phyloP scores from a whole-genome alignment of 2,113 vertebrate genomes.

The Mandrillus leucophaeus region DNA sequence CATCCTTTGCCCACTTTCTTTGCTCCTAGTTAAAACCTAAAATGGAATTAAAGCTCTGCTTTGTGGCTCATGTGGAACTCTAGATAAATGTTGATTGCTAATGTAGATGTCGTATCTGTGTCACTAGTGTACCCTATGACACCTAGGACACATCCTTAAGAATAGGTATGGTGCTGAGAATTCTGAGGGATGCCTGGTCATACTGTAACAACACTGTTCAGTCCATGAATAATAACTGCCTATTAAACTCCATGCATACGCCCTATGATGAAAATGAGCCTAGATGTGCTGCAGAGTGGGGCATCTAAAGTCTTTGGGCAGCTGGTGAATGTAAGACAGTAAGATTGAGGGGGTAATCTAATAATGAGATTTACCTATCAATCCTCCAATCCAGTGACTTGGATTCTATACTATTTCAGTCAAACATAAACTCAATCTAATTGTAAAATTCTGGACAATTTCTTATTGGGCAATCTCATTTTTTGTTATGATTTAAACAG shows the following conservation, averaged over 20 bases:
- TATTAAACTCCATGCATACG: conserved; percentile 41
- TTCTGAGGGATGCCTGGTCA: conserved; percentile 60
- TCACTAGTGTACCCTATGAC: neutral
- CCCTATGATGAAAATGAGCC: conserved; percentile 43
- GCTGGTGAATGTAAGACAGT: conserved; percentile 47
- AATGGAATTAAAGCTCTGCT: conserved; percentile 70
- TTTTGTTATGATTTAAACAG: neutral
- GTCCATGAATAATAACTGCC: conserved; percentile 44
- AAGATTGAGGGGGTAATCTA: conserved; percentile 49
- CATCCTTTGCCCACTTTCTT: conserved; percentile 48
- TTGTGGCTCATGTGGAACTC: conserved; percentile 68
- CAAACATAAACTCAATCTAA: conserved; percentile 54
- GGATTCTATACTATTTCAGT: conserved; percentile 63
- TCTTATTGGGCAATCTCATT: conserved; percentile 21
- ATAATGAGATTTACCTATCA: conserved; percentile 53
- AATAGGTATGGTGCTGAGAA: conserved; percentile 33
- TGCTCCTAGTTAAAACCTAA: conserved; percentile 60
- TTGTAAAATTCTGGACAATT: conserved; percentile 64
- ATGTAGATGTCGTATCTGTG: conserved; percentile 25
- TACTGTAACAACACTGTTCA: conserved; percentile 16
- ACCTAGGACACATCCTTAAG: conserved; percentile 56
- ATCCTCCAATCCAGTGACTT: conserved; percentile 27
- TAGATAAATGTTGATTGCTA: conserved; percentile 63
- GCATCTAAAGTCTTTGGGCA: conserved; percentile 65
- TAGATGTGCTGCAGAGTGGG: neutral